Evolutionary conservation across 2,888 invertebrate genomes (phyloP).

Genomic region (Eilema depressum): DNA sequence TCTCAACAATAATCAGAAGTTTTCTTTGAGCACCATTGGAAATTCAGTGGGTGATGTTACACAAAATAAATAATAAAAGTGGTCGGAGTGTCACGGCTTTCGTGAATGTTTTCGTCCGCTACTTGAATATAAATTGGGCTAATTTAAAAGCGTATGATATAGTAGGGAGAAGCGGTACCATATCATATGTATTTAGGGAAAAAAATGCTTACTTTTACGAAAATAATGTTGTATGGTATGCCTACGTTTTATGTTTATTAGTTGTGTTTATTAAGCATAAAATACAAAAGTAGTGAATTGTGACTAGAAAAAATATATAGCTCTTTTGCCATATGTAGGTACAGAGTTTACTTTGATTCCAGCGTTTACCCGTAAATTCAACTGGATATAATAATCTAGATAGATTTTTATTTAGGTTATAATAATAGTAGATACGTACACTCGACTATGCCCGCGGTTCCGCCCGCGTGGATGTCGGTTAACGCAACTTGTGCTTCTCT

Average conservation of each 20-base stretch:
- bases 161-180: conserved; percentile 27
- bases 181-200: conserved; percentile 31
- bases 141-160: conserved; percentile 65
- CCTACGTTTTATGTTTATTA: conserved; percentile 2
- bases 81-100: conserved; percentile 58
- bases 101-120: conserved; percentile 60
- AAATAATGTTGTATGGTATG: conserved; percentile 23
- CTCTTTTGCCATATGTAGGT: background rate
- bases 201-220: conserved; percentile 22
- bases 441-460: too few relatives aligned
- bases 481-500: too few relatives aligned
- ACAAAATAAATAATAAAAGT: conserved; percentile 70
- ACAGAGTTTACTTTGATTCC: background rate
- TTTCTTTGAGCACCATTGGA: conserved; percentile 56
- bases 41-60: conserved; percentile 58
- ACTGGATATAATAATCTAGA: too few relatives aligned
- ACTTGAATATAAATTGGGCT: conserved; percentile 70
- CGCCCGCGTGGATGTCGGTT: too few relatives aligned
- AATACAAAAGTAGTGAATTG: background rate
- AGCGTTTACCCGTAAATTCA: background rate
- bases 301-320: background rate
- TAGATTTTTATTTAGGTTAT: too few relatives aligned
- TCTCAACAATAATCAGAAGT: conserved; percentile 35
- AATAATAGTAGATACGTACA: too few relatives aligned
- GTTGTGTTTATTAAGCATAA: background rate